Base-by-base conservation (phyloP, 2,797 vertebrate genomes). In the Rachycentron canadum region DNA sequence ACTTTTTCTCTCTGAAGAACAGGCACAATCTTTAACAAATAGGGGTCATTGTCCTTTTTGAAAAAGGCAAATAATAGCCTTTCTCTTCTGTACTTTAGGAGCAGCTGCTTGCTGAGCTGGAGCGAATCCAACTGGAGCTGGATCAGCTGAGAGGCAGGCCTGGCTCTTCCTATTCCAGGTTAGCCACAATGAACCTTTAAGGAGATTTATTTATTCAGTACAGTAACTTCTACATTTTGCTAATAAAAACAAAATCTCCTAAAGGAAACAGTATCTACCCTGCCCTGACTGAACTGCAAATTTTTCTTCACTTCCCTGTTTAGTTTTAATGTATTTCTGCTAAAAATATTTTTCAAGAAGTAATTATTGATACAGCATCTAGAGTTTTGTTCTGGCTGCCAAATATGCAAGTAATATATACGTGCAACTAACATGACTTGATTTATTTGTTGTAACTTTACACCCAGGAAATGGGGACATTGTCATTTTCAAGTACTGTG, bases 111-210 rank as follows among this genome's bases (percentile, higher is more conserved):
- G 94, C 97, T 0, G 97, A 98, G 91, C 94, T 98, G 94, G 97
- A 98, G 76, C 92, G 97, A 47, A 95, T 97, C 92, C 97, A 98
- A 82, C 87, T 97, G 92, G 97, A 98, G 87, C 94, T 98, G 56
- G 97, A 98, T 82, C 97, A 98, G 91, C 92, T 98, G 16, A 94
- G 96, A 73, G 97, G 97, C 26, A 89, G 97, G 59, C 94, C 97
- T 4, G 95, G 96, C 19, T 97, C 97, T 26, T 97, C 96, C 55
- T 98, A 98, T 83, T 97, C 97, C 91, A 97, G 97, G 97, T 97
- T 90, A 92, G 90, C 69, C 21, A 19, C 68, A 70, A 47, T 73
- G 45, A 79, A 83, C 58, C 25, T 78, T 72, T 28, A 53, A 47
- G 23, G 59, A 30, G 61, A 67, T 79, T 61, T 68, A 74, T 84